Evolutionary conservation across 37 sponge, comb jelly and placozoan genomes (phyloP), one percentile per base, ranked within the genome.

Genomic region (Hexactinellida sp.): DNA sequence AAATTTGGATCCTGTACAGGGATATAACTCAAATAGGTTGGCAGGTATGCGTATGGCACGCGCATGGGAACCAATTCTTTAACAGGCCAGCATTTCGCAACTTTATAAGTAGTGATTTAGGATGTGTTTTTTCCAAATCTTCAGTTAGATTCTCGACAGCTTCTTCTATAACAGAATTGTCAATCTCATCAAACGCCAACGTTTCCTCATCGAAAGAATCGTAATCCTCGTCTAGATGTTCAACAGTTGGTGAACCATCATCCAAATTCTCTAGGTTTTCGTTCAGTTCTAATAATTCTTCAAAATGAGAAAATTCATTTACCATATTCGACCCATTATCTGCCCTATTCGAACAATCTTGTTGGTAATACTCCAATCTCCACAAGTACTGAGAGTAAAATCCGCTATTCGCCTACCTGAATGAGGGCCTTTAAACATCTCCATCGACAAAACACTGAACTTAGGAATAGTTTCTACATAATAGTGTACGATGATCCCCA

Each of bases 281-380:
- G 9, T 47, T 47, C 52, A 47, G 52, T 25, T 63, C 76, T 63
- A 63, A 32, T n/a, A 63, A n/a, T 63, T 63, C 76, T 25, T 63
- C 76, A 63, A 63, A 25, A 25, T 63, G 76, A 63, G 76, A 63
- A 63, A 63, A 63, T 25, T 7, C 76, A 25, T 63, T 63, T 25
- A 63, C 76, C 34, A 63, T 63, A n/a, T 63, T 63, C 76, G 76
- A 63, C 21, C 76, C 76, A 63, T 32, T 63, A n/a, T 63, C 76
- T 25, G 76, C 13, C 76, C 76, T 63, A 63, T n/a, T 10, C 76
- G 76, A n/a, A 63, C 34, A 25, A 63, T 63, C 30, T 63, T 63
- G 30, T 63, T 63, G 76, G 76, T n/a, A 63, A 23, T 63, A 63
- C 34, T 25, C 76, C 34, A 63, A 63, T 63, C 76, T 10, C 30